These are phyloP conservation scores for Merluccius polli DNA, from an alignment of 2,797 vertebrate genomes.

Conservation along the genomic window DNA sequence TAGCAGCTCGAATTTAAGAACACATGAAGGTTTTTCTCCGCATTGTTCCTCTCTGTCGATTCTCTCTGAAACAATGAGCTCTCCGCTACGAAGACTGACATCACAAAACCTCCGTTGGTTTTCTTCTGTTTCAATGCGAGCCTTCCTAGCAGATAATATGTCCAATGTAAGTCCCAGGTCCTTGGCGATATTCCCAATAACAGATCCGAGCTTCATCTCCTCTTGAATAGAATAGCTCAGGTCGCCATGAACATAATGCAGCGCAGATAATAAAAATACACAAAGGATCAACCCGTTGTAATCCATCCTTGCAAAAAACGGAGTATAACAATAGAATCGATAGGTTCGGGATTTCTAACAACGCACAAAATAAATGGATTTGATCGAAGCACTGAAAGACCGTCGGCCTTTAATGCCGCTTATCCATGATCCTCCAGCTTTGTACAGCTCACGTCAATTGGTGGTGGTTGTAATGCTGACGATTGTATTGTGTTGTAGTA, in stretches of 20 bases:
- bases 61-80: constrained; percentile 54
- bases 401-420: background rate
- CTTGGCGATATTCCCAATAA: constrained; percentile 53
- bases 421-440: background rate
- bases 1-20: constrained; percentile 68
- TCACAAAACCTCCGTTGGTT: constrained; percentile 47
- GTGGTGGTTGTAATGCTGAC: background rate
- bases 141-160: constrained; percentile 33
- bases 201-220: constrained; percentile 42
- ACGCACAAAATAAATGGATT: background rate
- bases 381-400: background rate
- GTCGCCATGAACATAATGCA: constrained; percentile 32
- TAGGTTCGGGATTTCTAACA: background rate
- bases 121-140: constrained; percentile 47
- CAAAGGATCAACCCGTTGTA: background rate
- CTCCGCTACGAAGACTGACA: constrained; percentile 47
- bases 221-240: constrained; percentile 44
- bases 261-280: constrained; percentile 5
- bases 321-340: background rate
- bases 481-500: background rate
- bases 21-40: constrained; percentile 54
- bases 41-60: constrained; percentile 66
- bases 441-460: background rate
- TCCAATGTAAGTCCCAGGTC: constrained; percentile 49
- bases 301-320: background rate